Base-by-base conservation (phyloP, 1,140 invertebrate genomes). In the Leptinotarsa texana region DNA sequence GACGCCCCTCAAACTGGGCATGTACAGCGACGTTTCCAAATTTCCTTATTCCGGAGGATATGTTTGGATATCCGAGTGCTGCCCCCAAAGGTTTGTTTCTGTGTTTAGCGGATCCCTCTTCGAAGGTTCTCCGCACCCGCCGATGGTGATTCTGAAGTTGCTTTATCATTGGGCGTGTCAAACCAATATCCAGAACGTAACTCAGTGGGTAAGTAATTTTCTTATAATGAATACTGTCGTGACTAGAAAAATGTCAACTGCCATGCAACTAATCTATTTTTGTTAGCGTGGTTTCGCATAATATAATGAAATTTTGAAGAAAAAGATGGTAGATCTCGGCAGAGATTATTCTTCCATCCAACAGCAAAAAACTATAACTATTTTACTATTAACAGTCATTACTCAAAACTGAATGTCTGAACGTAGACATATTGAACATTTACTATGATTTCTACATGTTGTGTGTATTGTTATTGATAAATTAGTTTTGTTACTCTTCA, bases 161-260 rank as follows among this genome's bases (percentile, higher is more conserved):
- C 92, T 96, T 33, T 96, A 96, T 84, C 94, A 96, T 83, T 96
- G 95, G 95, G 89, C 93, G 0, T 96, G 94, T 82, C 94, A 96
- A 81, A 96, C 95, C 1, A 93, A 93, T 73, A 92, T 95, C 13
- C 91, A 93, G 80, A 96, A 96, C 82, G 93, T 96, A 13, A 89
- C 94, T 0, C 93, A 94, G 63, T 96, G 94, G 95, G 91, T 85
- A 72, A 78, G 74, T 77, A 22, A 24, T 24, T 71, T 15, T 78
- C 8, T 77, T 69, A 13, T 65, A 63, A 5, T 66, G 3, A 66
- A 66, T 66, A 66, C n/a, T 66, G 13, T 66, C 13, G 2, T 62
- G n/a, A 62, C 33, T 42, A 11, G 8, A 33, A 33, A 33, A 33
- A 33, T 33, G 8, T 42, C 6, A 6, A 33, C 27, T 33, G 5